Conservation (phyloP, 2,888 invertebrate genomes). For the Eilema depressum region DNA sequence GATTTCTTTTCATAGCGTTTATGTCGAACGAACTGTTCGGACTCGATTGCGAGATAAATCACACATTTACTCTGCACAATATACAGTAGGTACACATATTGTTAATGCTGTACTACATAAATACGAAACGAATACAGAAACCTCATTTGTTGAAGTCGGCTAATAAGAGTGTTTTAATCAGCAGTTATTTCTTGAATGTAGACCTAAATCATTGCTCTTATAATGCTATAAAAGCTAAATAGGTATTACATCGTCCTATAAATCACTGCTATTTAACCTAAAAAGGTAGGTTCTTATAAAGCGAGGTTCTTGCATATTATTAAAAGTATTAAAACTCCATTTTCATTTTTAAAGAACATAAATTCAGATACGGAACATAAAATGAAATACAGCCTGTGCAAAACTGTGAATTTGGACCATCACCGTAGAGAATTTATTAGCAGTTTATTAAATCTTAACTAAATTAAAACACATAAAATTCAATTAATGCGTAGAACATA, state of each 20-base stretch:
- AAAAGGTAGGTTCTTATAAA: background rate
- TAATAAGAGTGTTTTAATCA: too few relatives aligned
- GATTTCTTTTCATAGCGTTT: background rate
- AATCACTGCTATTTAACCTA: background rate
- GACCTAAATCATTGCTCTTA: too few relatives aligned
- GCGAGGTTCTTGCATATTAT: background rate
- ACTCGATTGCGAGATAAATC: background rate
- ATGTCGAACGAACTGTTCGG: background rate
- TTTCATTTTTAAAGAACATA: background rate
- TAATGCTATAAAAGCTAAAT: too few relatives aligned
- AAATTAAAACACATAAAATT: constrained; percentile 36
- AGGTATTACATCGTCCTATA: background rate
- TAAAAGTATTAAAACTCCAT: background rate
- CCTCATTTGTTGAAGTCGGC: too few relatives aligned
- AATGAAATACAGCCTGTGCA: background rate
- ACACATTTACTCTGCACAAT: background rate
- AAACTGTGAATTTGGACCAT: constrained; percentile 22
- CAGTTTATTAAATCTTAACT: constrained; percentile 30
- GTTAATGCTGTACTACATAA: too few relatives aligned
- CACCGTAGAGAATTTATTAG: constrained; percentile 23
- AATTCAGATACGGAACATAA: background rate
- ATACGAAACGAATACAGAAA: too few relatives aligned
- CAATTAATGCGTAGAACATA: constrained; percentile 35
- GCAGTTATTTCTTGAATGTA: too few relatives aligned
- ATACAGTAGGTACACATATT: too few relatives aligned